phyloP scores from a whole-genome alignment of 53 echinoderm and acorn worm species.

The Hippasteria phrygiana region DNA sequence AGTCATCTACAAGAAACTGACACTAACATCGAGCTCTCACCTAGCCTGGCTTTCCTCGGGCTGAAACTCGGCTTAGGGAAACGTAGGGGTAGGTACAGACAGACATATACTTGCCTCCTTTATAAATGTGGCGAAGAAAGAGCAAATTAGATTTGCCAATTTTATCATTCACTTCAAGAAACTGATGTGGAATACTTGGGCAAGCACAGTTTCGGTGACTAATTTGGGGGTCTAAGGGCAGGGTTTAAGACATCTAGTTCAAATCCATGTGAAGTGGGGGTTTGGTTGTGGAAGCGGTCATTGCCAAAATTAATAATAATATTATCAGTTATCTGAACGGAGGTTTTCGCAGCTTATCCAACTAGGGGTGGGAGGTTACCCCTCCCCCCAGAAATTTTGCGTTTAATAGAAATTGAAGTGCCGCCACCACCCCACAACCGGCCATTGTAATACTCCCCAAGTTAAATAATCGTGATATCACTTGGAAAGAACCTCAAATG shows the following conservation, averaged over 20 bases:
- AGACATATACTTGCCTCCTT: background rate
- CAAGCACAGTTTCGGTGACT: background rate
- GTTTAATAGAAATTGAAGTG: too few relatives aligned
- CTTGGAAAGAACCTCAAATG: too few relatives aligned
- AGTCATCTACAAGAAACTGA: conserved; percentile 51
- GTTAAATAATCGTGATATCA: too few relatives aligned
- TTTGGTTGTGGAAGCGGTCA: background rate
- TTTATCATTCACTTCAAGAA: background rate
- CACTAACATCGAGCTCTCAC: conserved; percentile 29
- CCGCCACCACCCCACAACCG: too few relatives aligned
- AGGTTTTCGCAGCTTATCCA: too few relatives aligned
- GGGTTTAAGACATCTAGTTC: background rate
- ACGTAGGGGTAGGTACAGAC: background rate
- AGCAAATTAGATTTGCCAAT: background rate
- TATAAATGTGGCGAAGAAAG: background rate
- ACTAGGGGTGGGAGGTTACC: too few relatives aligned
- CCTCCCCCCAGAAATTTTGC: too few relatives aligned
- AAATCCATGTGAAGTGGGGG: background rate
- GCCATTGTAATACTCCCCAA: too few relatives aligned
- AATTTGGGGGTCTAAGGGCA: background rate
- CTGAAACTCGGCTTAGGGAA: background rate
- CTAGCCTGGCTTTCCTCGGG: conserved; percentile 42
- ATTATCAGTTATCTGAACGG: too few relatives aligned
- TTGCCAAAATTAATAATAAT: background rate
- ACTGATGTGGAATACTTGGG: background rate